Conservation (phyloP, 2,113 vertebrate species). For the Chaenogobius annularis region DNA sequence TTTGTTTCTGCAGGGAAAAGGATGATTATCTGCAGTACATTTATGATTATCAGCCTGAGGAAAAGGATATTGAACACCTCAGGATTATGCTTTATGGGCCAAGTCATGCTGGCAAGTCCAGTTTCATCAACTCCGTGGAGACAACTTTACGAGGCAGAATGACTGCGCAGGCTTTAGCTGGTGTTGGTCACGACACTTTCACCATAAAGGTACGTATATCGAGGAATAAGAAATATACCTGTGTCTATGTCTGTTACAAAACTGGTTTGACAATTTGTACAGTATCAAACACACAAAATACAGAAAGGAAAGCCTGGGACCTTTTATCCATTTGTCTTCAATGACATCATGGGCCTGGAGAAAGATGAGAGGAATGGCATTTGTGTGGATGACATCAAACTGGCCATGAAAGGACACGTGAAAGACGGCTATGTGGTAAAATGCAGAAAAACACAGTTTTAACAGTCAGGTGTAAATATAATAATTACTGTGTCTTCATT, state of each 20-base stretch:
- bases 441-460: not conserved
- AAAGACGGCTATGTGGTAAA: conserved; percentile 32
- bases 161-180: not conserved
- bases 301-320: accelerated
- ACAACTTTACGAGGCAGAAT: conserved; percentile 17
- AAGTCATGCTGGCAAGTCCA: conserved; percentile 43
- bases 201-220: conserved; percentile 20
- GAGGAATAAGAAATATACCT: not conserved
- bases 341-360: conserved; percentile 51
- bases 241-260: too few relatives aligned
- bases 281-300: conserved; percentile 41
- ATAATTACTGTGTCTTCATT: not conserved
- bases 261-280: conserved; percentile 13
- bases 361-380: accelerated
- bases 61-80: not conserved
- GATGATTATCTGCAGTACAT: not conserved
- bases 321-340: conserved; percentile 25
- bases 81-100: conserved; percentile 47
- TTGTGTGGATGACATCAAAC: conserved; percentile 15
- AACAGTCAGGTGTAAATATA: not conserved
- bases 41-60: not conserved
- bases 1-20: conserved; percentile 10
- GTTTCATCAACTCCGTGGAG: conserved; percentile 56
- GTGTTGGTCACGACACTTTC: accelerated
- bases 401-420: conserved; percentile 40